Conservation (phyloP, 2,113 vertebrate species). For the Rhombomys opimus region DNA sequence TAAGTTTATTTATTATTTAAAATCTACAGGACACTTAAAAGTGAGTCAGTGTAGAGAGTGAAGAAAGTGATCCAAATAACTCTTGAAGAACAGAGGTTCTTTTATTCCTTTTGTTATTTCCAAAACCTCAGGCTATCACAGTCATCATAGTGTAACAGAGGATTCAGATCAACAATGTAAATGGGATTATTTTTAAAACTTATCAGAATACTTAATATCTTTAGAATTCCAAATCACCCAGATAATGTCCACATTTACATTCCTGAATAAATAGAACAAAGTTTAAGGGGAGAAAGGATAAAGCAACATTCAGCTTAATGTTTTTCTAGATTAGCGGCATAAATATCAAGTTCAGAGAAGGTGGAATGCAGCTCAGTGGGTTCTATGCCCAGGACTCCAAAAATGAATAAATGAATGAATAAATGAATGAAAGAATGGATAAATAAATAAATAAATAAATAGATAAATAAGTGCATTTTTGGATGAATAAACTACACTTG, state of each 20-base stretch:
- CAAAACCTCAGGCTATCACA: background rate
- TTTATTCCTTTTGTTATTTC: background rate
- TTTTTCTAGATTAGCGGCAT: background rate
- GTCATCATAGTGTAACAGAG: background rate
- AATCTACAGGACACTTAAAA: background rate
- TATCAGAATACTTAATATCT: background rate
- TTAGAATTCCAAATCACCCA: background rate
- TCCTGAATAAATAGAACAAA: background rate
- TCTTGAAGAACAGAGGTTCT: background rate
- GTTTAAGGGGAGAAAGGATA: background rate
- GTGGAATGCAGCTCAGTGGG: background rate
- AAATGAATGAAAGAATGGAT: background rate
- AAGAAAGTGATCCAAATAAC: background rate
- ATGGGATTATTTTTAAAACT: background rate
- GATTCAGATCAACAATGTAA: background rate
- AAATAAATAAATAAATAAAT: background rate
- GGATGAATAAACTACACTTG: background rate
- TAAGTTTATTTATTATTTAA: background rate
- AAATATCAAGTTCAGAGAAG: background rate
- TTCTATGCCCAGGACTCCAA: background rate
- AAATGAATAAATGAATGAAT: background rate
- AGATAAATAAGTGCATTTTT: background rate
- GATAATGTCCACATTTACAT: background rate
- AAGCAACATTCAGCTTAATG: background rate
- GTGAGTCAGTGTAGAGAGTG: background rate